phyloP scores from a whole-genome alignment of 2,797 vertebrate genomes.

The Erethizon dorsatum region DNA sequence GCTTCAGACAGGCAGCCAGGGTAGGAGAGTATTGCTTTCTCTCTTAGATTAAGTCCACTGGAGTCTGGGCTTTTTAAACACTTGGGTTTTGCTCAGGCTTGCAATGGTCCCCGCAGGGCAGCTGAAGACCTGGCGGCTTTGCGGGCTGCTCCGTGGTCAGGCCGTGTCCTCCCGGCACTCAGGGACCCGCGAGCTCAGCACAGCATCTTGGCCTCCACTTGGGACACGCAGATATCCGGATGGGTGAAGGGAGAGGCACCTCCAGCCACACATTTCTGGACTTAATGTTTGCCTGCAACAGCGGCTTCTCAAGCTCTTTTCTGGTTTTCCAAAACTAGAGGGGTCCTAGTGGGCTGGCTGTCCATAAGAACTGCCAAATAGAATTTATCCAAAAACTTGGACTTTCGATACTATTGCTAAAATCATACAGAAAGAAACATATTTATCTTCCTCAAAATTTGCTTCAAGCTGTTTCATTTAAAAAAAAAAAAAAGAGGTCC shows the following conservation, averaged over 20 bases:
- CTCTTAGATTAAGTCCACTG: not conserved
- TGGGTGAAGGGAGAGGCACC: not conserved
- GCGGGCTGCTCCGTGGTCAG: not conserved
- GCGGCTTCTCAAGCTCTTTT: not conserved
- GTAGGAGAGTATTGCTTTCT: not conserved
- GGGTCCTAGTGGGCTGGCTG: not conserved
- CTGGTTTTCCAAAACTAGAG: not conserved
- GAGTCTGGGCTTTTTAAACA: not conserved
- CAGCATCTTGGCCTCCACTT: not conserved
- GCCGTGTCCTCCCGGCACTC: not conserved
- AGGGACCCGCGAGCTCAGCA: not conserved
- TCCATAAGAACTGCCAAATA: not conserved
- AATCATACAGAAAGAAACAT: not conserved
- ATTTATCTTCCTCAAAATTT: not conserved
- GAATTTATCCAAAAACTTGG: not conserved
- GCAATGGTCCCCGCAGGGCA: not conserved
- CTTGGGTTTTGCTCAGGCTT: not conserved
- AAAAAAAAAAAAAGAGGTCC: not conserved
- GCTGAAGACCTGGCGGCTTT: not conserved
- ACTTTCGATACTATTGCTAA: conserved; percentile 5
- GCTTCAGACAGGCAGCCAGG: not conserved
- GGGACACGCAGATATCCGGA: too few relatives aligned
- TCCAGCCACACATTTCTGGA: not conserved
- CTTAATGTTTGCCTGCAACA: not conserved
- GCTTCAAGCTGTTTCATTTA: not conserved